A percentile compares a stretch with the other conserved stretches of the same genome.
phyloP scores from a whole-genome alignment of 2,888 invertebrate genomes.

The Nycteola revayana region DNA sequence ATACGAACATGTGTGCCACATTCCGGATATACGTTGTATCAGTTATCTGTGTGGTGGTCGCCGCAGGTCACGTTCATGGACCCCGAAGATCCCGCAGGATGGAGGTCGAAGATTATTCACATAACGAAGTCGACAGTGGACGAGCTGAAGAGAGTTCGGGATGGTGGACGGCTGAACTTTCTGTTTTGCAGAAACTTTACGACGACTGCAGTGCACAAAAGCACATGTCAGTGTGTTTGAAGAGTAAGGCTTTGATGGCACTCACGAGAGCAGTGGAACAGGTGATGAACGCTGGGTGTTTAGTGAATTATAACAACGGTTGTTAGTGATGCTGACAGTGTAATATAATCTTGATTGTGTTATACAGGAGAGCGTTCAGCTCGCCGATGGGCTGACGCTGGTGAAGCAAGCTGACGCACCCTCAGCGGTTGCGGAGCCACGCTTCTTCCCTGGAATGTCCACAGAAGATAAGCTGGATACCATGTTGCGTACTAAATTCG shows the following conservation, averaged over 20 bases:
- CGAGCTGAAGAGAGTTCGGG: conserved; percentile 74
- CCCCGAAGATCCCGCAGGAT: conserved; percentile 70
- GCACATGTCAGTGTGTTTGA: conserved; percentile 83
- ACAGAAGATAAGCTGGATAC: conserved; percentile 80
- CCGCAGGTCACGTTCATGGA: conserved; percentile 67
- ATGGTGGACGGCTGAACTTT: conserved; percentile 82
- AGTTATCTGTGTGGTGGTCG: conserved; percentile 66
- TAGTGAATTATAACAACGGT: conserved; percentile 12
- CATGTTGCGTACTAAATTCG: conserved; percentile 77
- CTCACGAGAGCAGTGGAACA: conserved; percentile 83
- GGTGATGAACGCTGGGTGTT: conserved; percentile 52
- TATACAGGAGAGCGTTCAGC: conserved; percentile 81
- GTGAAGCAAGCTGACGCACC: conserved; percentile 82
- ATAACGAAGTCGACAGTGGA: conserved; percentile 76
- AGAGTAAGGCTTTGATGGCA: conserved; percentile 83
- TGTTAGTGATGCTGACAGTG: conserved; percentile 40
- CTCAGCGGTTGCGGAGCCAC: conserved; percentile 78
- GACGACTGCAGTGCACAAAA: conserved; percentile 84
- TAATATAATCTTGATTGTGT: conserved; percentile 53
- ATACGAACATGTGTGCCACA: conserved; percentile 68
- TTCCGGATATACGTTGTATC: conserved; percentile 74
- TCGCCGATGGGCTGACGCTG: conserved; percentile 82
- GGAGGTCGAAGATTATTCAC: conserved; percentile 64
- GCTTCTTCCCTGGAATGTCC: conserved; percentile 79
- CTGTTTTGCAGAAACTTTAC: conserved; percentile 82